These are phyloP conservation scores for Macropus fuliginosus DNA, from an alignment of 2,797 vertebrate genomes.

Conservation along the genomic window DNA sequence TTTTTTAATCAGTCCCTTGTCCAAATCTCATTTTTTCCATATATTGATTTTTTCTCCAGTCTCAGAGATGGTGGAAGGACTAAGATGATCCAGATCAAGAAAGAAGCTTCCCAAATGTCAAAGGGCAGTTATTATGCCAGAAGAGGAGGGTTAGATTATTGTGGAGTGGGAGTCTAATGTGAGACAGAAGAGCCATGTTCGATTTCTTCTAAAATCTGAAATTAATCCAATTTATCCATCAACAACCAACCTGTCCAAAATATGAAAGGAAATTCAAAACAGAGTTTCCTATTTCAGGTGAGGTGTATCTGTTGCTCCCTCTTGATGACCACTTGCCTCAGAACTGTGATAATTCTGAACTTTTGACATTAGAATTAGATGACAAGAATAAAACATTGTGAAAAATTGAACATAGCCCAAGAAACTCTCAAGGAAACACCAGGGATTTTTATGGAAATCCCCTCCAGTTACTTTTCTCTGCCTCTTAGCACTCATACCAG, in stretches of 20 bases:
- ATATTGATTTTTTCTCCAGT: background rate
- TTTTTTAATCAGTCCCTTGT: background rate
- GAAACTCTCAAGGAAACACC: constrained; percentile 57
- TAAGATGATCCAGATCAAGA: background rate
- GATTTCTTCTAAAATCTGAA: constrained; percentile 64
- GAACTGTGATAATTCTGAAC: constrained; percentile 20
- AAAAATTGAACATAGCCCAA: constrained; percentile 64
- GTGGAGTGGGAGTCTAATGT: background rate
- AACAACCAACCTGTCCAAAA: constrained; percentile 61
- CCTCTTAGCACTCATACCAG: no score
- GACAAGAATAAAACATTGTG: constrained; percentile 58
- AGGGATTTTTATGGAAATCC: constrained; percentile 20
- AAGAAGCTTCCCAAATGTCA: background rate
- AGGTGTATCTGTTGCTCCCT: constrained; percentile 3
- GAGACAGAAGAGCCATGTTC: constrained; percentile 49
- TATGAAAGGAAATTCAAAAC: constrained; percentile 72
- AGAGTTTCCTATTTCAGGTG: constrained; percentile 61
- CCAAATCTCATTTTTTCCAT: no score
- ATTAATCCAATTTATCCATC: constrained; percentile 37
- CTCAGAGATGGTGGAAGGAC: background rate
- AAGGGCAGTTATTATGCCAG: background rate
- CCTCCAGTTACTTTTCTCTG: no score
- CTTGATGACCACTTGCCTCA: background rate
- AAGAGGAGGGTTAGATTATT: background rate
- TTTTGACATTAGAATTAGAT: constrained; percentile 57